A percentile compares a stretch with the other conserved stretches of the same genome.
phyloP scores from a whole-genome alignment of 2,888 invertebrate genomes.

The Scotopteryx bipunctaria region DNA sequence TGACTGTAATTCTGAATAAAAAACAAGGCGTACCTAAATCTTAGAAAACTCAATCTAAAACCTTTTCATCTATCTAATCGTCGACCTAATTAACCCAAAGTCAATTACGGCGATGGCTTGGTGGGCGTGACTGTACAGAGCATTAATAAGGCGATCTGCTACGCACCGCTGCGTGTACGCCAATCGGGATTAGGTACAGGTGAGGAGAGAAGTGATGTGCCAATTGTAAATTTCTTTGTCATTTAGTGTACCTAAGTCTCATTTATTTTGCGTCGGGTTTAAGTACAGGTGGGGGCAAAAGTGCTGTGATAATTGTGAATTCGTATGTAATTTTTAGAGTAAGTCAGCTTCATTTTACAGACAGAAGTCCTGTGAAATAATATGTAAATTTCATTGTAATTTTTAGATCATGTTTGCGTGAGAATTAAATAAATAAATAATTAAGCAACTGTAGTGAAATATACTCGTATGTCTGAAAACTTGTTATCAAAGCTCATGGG shows the following conservation, averaged over 20 bases:
- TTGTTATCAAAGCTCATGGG: too few species aligned
- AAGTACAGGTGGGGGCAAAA: constrained; percentile 30
- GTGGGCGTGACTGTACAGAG: constrained; percentile 46
- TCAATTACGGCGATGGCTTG: constrained; percentile 39
- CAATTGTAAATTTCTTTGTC: neutral
- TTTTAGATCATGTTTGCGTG: too few species aligned
- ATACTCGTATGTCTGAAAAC: too few species aligned
- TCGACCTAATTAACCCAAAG: constrained; percentile 45
- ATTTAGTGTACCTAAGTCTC: neutral
- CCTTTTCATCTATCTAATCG: constrained; percentile 22
- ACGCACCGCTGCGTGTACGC: constrained; percentile 50
- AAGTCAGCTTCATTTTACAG: too few species aligned
- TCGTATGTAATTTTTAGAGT: too few species aligned
- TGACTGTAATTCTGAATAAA: too few species aligned
- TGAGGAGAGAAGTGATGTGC: constrained; percentile 21
- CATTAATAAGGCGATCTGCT: constrained; percentile 64
- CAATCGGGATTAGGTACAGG: constrained; percentile 32
- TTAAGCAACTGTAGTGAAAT: too few species aligned
- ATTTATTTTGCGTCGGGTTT: constrained; percentile 12
- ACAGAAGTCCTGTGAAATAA: too few species aligned
- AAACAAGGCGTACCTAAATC: too few species aligned
- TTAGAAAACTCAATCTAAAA: constrained; percentile 4
- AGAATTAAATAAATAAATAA: too few species aligned
- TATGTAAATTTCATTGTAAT: too few species aligned
- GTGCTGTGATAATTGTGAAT: neutral